Conservation (phyloP, 2,888 invertebrate genomes). For the Yponomeuta cagnagella region DNA sequence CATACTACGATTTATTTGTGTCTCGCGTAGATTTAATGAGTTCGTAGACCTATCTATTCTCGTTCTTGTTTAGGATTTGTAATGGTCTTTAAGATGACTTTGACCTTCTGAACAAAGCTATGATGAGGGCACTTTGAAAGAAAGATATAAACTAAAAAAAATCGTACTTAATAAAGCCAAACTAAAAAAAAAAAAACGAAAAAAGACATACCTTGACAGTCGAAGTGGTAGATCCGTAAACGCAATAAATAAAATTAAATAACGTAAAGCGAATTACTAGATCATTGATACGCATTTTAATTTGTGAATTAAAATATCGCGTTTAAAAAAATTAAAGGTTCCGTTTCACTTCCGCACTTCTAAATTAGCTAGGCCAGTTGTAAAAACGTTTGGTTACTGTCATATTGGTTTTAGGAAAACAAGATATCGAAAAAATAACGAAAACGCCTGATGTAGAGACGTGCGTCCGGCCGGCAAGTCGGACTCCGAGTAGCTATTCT, state of each 20-base stretch:
- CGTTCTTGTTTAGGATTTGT: not conserved
- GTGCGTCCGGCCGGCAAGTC: not conserved
- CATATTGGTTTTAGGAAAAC: constrained; percentile 12
- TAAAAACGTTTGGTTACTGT: constrained; percentile 7
- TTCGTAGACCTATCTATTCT: not conserved
- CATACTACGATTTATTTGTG: constrained; percentile 1
- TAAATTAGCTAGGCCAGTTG: constrained; percentile 1
- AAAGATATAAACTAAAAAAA: not conserved
- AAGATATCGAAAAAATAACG: not conserved
- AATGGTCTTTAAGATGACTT: not conserved
- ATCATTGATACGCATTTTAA: constrained; percentile 59
- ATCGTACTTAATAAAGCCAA: no score
- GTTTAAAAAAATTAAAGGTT: not conserved
- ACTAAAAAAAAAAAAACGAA: no score
- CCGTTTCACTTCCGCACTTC: not conserved
- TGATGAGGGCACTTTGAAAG: not conserved
- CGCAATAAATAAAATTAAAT: constrained; percentile 49
- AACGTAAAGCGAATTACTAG: constrained; percentile 53
- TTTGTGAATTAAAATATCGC: not conserved
- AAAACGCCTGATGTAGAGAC: not conserved
- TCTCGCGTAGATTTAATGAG: not conserved
- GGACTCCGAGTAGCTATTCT: not conserved
- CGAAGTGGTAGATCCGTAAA: constrained; percentile 46
- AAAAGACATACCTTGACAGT: constrained; percentile 52
- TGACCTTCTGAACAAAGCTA: no score